Evolutionary conservation across 2,797 vertebrate genomes (phyloP), one percentile per base, ranked within the genome.

Genomic region (Acanthornis magna): DNA sequence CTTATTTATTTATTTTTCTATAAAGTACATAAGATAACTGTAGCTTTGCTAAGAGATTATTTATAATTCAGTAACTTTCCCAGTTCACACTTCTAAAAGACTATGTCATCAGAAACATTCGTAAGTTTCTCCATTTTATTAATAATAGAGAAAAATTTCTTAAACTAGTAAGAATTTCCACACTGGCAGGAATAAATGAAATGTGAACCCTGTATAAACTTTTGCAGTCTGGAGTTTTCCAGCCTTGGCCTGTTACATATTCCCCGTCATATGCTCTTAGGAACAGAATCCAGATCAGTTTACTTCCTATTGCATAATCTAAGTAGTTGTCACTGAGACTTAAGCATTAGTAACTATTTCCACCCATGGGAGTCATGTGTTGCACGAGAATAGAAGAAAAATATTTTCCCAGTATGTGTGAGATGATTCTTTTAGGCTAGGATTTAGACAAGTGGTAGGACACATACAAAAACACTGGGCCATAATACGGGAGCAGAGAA

Each of bases 231-330:
- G 30, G 72, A 82, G 20, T 83, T 83, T 96, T 95, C 73, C 67
- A 84, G 51, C 42, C 42, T 95, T 93, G 89, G 58, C 88, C 60
- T 95, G 29, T 72, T 96, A 54, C 68, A 71, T 97, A 91, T 96
- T 94, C 89, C 89, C 83, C 65, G 8, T 97, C 91, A 94, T 51
- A 84, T 77, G 81, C 93, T 94, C n/a, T 71, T 62, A 91, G 93
- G 85, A 85, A 72, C 63, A 93, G 86, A 65, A 95, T 91, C 73
- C 88, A 48, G 43, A 93, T 97, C 89, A 68, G 23, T 96, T 96
- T 96, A 91, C 92, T 95, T 97, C 63, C 72, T 89, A 22, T 96
- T 97, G 50, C 74, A 95, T 96, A 97, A 96, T 70, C 73, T 53
- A 40, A 85, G 76, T 78, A 94, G 50, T 54, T 94, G 80, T 88